These are phyloP conservation scores for Cheilosia variabilis DNA, from an alignment of 2,888 invertebrate species.

Conservation along the genomic window DNA sequence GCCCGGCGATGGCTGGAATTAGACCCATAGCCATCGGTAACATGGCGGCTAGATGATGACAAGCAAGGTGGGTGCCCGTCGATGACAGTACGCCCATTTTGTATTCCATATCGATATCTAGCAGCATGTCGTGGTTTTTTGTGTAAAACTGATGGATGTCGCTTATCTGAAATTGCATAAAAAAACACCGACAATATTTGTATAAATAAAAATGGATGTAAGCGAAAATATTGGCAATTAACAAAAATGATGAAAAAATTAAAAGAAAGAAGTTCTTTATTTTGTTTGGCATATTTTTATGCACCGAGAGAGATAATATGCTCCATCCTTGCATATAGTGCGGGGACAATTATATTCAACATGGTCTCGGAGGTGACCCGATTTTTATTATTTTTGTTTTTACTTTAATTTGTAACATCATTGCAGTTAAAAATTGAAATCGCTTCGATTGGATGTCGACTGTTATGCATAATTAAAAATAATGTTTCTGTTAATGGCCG, in stretches of 20 bases:
- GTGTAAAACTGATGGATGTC: conserved; percentile 90
- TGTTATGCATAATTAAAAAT: conserved; percentile 68
- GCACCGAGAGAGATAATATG: conserved; percentile 11
- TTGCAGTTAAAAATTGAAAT: conserved; percentile 70
- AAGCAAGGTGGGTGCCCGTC: conserved; percentile 60
- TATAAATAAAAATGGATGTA: conserved; percentile 6
- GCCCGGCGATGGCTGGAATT: conserved; percentile 57
- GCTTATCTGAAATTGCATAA: conserved; percentile 85
- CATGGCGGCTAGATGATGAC: conserved; percentile 67
- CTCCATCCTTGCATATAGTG: conserved; percentile 1
- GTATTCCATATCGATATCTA: conserved; percentile 83
- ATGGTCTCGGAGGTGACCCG: conserved; percentile 42
- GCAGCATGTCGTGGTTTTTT: conserved; percentile 85
- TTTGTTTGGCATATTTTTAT: not conserved
- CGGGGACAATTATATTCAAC: conserved; percentile 54
- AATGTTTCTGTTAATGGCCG: conserved; percentile 71
- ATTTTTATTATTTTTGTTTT: conserved; percentile 23
- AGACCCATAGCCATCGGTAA: conserved; percentile 65
- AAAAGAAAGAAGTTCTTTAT: not conserved
- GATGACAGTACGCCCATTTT: conserved; percentile 82
- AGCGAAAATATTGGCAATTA: conserved; percentile 13
- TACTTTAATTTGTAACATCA: conserved; percentile 65
- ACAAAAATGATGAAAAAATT: not conserved
- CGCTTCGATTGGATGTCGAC: conserved; percentile 60
- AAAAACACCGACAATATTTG: conserved; percentile 1